phyloP scores from a whole-genome alignment of 2,888 invertebrate genomes.

The Ceramica pisi region DNA sequence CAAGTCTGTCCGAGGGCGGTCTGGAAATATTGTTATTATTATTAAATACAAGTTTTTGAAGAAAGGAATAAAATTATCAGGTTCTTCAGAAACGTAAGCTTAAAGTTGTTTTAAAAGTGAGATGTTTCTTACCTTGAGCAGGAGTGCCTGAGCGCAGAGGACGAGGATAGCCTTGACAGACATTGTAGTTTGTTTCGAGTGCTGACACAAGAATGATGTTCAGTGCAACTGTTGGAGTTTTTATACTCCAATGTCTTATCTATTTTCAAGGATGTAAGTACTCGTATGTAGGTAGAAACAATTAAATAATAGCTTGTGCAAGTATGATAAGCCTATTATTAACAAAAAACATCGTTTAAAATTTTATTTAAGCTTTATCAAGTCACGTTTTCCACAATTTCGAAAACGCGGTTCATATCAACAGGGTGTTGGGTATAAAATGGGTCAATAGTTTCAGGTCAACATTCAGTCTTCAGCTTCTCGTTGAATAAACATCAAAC shows the following conservation, averaged over 20 bases:
- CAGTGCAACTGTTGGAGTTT: not conserved
- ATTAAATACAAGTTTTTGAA: too few relatives aligned
- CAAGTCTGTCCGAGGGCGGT: slow-evolving; percentile 37
- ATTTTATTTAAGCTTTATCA: not conserved
- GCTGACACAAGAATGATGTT: slow-evolving; percentile 10
- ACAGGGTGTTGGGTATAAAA: not conserved
- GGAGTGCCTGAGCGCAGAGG: slow-evolving; percentile 14
- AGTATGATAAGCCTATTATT: slow-evolving; percentile 19
- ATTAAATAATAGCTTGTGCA: slow-evolving; percentile 11
- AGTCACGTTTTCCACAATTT: slow-evolving; percentile 2
- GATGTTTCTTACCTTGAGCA: slow-evolving; percentile 10
- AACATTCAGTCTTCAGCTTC: slow-evolving; percentile 38
- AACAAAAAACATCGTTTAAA: not conserved
- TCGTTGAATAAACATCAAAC: slow-evolving; percentile 46
- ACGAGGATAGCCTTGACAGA: slow-evolving; percentile 60
- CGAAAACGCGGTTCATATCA: not conserved
- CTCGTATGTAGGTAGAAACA: not conserved
- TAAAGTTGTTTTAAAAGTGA: too few relatives aligned
- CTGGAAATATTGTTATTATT: not conserved
- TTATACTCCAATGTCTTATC: slow-evolving; percentile 19
- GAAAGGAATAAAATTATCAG: too few relatives aligned
- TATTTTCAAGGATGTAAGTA: slow-evolving; percentile 1
- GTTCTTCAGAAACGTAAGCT: too few relatives aligned
- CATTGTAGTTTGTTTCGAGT: slow-evolving; percentile 44
- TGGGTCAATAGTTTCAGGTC: not conserved